Conservation (phyloP, 2,113 vertebrate species). For the Lophotis ruficrista region DNA sequence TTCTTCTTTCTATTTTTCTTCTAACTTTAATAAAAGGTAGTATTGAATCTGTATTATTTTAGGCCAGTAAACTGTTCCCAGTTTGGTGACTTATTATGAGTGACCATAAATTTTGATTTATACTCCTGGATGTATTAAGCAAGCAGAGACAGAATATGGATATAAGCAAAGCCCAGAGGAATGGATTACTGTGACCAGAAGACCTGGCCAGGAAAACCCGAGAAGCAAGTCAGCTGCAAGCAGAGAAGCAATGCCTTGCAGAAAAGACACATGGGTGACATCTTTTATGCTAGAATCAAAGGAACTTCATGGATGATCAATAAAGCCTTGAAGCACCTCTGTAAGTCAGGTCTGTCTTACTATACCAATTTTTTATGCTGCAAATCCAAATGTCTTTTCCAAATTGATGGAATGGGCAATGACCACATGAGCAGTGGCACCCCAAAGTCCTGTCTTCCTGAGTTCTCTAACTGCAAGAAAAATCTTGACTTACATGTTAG, state of each 20-base stretch:
- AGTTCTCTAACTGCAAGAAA: neutral
- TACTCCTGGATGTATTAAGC: neutral
- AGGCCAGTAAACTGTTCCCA: neutral
- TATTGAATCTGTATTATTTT: neutral
- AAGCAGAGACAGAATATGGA: neutral
- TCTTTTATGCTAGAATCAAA: neutral
- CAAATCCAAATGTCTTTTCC: neutral
- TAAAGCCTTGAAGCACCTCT: neutral
- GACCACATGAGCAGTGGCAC: neutral
- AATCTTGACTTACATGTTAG: neutral
- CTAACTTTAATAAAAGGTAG: neutral
- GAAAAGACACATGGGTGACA: neutral
- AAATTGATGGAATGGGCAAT: neutral
- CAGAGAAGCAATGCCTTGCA: neutral
- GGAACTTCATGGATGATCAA: neutral
- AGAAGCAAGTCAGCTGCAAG: neutral
- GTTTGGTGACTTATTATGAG: neutral
- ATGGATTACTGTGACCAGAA: neutral
- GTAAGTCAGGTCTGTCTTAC: neutral
- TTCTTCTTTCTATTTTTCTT: neutral
- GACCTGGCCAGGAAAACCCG: neutral
- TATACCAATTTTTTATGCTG: neutral
- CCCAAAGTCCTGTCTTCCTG: neutral
- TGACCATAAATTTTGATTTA: neutral
- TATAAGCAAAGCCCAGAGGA: neutral